Evolutionary conservation across 2,113 vertebrate species (phyloP).

Genomic region (Protobothrops flavoviridis): DNA sequence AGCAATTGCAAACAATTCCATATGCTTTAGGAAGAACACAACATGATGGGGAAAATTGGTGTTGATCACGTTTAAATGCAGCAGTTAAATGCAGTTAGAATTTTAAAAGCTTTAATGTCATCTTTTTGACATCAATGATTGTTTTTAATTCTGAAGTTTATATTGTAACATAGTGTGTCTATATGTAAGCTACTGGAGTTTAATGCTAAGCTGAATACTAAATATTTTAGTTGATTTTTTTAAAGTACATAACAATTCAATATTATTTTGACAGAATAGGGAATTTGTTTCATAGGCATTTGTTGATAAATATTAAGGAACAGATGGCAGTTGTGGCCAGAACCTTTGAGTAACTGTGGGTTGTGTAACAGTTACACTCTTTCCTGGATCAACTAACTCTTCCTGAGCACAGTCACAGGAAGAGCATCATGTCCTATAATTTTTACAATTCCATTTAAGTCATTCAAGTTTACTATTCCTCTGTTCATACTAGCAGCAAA

Average conservation of each 20-base stretch:
- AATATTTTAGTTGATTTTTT: background rate
- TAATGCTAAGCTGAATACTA: background rate
- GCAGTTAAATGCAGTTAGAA: background rate
- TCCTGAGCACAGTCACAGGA: background rate
- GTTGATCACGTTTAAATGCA: background rate
- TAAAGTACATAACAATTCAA: background rate
- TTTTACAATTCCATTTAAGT: background rate
- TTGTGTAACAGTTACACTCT: background rate
- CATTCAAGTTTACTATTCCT: background rate
- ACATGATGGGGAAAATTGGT: background rate
- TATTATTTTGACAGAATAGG: background rate
- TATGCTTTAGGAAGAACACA: background rate
- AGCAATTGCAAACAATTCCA: background rate
- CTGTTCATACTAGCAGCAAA: background rate
- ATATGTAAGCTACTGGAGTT: background rate
- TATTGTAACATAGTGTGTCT: background rate
- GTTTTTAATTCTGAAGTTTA: background rate
- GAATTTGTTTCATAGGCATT: background rate
- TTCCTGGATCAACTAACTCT: background rate
- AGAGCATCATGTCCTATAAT: background rate
- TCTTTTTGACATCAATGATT: background rate
- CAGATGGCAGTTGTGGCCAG: background rate
- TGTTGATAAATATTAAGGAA: background rate
- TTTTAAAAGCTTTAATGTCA: background rate
- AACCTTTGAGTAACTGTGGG: background rate